Evolutionary conservation across 2,797 vertebrate species (phyloP).

Genomic region (Enteromius unitaeniatus): DNA sequence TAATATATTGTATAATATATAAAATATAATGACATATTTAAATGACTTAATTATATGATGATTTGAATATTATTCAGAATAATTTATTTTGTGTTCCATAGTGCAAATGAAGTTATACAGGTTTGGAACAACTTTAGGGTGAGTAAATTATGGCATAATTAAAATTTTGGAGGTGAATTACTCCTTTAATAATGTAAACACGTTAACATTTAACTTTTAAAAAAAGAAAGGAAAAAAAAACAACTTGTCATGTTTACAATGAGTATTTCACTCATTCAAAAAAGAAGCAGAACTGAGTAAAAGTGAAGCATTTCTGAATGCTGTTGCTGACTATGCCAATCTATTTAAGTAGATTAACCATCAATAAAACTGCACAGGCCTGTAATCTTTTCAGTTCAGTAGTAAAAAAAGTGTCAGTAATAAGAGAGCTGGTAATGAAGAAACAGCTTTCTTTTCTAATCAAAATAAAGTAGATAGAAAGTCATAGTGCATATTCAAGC

Average conservation of each 20-base stretch:
- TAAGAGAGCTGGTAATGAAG: not conserved
- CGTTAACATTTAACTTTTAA: not conserved
- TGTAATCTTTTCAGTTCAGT: not conserved
- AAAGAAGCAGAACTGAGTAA: not conserved
- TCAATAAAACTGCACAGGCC: constrained; percentile 20
- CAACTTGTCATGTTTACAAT: not conserved
- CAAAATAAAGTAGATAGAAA: not conserved
- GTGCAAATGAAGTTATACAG: not conserved
- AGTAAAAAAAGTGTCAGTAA: not conserved
- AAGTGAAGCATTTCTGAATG: not conserved
- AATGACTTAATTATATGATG: too few relatives aligned
- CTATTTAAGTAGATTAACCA: constrained; percentile 24
- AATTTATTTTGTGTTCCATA: not conserved
- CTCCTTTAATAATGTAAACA: too few relatives aligned
- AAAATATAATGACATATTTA: too few relatives aligned
- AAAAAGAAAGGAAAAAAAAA: not conserved
- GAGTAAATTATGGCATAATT: too few relatives aligned
- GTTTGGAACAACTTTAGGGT: not conserved
- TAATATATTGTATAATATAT: too few relatives aligned
- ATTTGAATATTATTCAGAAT: not conserved
- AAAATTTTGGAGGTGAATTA: not conserved
- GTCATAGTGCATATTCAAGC: not conserved
- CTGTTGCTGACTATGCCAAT: not conserved
- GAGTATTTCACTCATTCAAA: not conserved
- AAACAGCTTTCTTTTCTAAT: not conserved